phyloP scores from a whole-genome alignment of 2,888 invertebrate genomes.

The Caenorhabditis sp. region DNA sequence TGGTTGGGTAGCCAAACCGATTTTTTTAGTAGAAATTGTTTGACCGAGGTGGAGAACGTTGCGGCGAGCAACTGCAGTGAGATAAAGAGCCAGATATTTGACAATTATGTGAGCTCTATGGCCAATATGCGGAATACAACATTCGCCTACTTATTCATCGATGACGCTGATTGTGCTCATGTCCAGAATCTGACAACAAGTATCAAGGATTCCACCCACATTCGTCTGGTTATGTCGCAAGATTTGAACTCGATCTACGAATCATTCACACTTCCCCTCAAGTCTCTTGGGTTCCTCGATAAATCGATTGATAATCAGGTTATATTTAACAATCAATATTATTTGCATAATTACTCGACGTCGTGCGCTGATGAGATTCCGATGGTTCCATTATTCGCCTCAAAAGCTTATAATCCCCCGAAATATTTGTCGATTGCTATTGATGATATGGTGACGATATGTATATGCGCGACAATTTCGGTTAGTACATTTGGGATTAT shows the following conservation, averaged over 20 bases:
- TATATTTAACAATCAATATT: conserved; percentile 32
- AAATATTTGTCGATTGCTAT: conserved; percentile 48
- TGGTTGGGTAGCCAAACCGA: conserved; percentile 28
- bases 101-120: conserved; percentile 14
- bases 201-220: conserved; percentile 30
- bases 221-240: conserved; percentile 37
- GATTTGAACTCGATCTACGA: conserved; percentile 38
- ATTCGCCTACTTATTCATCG: conserved; percentile 30
- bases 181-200: conserved; percentile 21
- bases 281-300: conserved; percentile 28
- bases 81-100: conserved; percentile 18
- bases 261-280: conserved; percentile 29
- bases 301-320: conserved; percentile 43
- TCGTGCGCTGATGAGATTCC: conserved; percentile 41
- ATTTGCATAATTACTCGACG: conserved; percentile 44
- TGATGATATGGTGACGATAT: conserved; percentile 52
- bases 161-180: conserved; percentile 15
- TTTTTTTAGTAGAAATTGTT: background rate
- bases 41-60: background rate
- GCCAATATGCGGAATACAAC: conserved; percentile 17
- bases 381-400: conserved; percentile 34
- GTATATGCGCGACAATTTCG: conserved; percentile 46
- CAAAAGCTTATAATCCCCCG: conserved; percentile 42
- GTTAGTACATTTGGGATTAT: conserved; percentile 44
- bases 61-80: conserved; percentile 17